Evolutionary conservation across 2,797 vertebrate genomes (phyloP), one percentile per base, ranked within the genome.

Genomic region (Artibeus jamaicensis): DNA sequence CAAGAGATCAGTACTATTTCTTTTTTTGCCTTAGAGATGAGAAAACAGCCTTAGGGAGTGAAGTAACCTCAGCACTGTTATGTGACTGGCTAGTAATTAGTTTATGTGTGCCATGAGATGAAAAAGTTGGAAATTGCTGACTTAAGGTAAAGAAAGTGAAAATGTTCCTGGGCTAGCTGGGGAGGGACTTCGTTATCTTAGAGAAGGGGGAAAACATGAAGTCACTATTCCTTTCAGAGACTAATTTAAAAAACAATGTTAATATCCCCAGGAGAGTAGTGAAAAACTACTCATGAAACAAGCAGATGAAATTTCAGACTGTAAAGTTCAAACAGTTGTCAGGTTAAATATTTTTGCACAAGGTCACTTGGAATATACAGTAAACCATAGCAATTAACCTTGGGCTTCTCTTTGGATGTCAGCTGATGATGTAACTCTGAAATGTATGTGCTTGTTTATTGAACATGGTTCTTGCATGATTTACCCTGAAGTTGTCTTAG

Each of bases 321-420:
- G 74, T 97, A 94, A 97, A 98, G 82, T 98, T 98, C 98, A 98
- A 98, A 97, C 89, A 97, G 97, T 96, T 98, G 97, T 98, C 97
- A 95, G 95, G 97, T 59, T 79, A 96, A 98, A 97, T 98, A 97
- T 98, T 98, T 93, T 96, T 96, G 95, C 95, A 57, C 77, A 62
- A 96, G 98, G 98, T 98, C 86, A 78, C 94, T 98, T 96, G 96
- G 97, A 98, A 96, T 68, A 82, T 95, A 95, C 95, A 96, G 97
- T 97, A 97, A 98, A 98, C 95, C 93, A 70, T 32, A 96, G 94
- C 94, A 97, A 97, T 98, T 98, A 98, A 98, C 98, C 98, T 98
- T 97, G 98, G 97, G 86, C 97, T 97, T 98, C 95, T 91, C 55
- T 85, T 86, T 74, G 79, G 89, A 93, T 97, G 94, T 89, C 44